Conservation (phyloP, 2,113 vertebrate genomes). For the Anolis sagrei region DNA sequence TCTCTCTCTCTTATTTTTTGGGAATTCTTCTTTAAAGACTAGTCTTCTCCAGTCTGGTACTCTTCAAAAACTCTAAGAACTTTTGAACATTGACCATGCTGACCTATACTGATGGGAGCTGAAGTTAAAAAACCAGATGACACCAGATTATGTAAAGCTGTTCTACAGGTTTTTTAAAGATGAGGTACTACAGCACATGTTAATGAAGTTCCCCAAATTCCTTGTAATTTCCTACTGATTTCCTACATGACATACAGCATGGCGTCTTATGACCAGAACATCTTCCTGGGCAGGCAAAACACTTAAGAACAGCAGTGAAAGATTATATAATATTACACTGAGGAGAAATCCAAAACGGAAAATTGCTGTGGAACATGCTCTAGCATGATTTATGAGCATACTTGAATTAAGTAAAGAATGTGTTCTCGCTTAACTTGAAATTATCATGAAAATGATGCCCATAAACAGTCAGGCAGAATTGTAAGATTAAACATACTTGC, state of each 20-base stretch:
- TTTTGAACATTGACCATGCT: not conserved
- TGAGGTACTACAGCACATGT: not conserved
- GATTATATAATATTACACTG: conserved; percentile 25
- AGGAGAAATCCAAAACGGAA: conserved; percentile 35
- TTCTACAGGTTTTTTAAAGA: not conserved
- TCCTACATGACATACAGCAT: not conserved
- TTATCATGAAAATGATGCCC: conserved; percentile 47
- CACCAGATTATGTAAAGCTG: not conserved
- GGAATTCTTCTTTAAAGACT: not conserved
- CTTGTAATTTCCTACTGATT: not conserved
- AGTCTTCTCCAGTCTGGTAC: not conserved
- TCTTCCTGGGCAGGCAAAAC: not conserved
- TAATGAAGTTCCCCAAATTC: not conserved
- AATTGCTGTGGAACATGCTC: not conserved
- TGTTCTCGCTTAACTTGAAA: conserved; percentile 55
- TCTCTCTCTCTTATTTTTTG: too few species aligned
- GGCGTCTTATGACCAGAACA: not conserved
- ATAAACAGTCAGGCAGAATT: not conserved
- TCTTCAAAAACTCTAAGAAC: not conserved
- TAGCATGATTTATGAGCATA: conserved; percentile 15
- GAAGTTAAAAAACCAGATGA: not conserved
- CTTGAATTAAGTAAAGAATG: conserved; percentile 31
- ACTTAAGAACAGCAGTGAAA: conserved; percentile 21
- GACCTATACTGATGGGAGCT: not conserved
- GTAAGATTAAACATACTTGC: conserved; percentile 53